Evolutionary conservation across 2,797 vertebrate genomes (phyloP), one percentile per base, ranked within the genome.

Genomic region (Lacerta viridis): DNA sequence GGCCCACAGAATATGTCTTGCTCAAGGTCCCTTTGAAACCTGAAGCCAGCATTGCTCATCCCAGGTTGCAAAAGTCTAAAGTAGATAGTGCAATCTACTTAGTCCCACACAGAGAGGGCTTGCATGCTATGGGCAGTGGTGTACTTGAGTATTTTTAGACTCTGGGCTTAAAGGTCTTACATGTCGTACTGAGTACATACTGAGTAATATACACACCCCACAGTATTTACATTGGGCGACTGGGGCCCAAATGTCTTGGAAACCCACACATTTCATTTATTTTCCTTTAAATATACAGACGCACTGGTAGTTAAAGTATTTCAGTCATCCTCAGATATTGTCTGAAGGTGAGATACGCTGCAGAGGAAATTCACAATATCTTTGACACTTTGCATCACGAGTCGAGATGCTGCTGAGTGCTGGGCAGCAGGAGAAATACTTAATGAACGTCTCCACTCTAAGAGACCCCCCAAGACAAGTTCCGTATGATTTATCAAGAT

Each of bases 301-400:
- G 27, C 2, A 50, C 2, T 50, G 50, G n/a, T 88, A 7, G 84
- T 85, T 85, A 11, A 80, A 85, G 25, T 6, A 7, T 79, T 80
- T 76, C 85, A 86, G 77, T 82, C 75, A 46, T 83, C 71, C 85
- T 85, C 82, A 59, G 78, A 59, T 50, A 71, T 80, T 80, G 85
- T 82, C 77, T 33, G 75, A 69, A 89, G 2, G 72, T 9, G 64
- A 89, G 84, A 80, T 33, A 76, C 33, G 74, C 46, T 7, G 0
- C 59, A 87, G 88, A 87, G 87, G 85, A 88, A 85, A 80, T 86
- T 5, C 46, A 66, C 90, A 88, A 87, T 86, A 43, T 66, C 68
- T 84, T 89, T 90, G 90, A 90, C 88, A 92, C 76, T 76, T 91
- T 92, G 68, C 85, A 87, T 81, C 83, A 84, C 23, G 80, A 66